Evolutionary conservation across 2,888 invertebrate species (phyloP).

Genomic region (Drosophila sordidula): DNA sequence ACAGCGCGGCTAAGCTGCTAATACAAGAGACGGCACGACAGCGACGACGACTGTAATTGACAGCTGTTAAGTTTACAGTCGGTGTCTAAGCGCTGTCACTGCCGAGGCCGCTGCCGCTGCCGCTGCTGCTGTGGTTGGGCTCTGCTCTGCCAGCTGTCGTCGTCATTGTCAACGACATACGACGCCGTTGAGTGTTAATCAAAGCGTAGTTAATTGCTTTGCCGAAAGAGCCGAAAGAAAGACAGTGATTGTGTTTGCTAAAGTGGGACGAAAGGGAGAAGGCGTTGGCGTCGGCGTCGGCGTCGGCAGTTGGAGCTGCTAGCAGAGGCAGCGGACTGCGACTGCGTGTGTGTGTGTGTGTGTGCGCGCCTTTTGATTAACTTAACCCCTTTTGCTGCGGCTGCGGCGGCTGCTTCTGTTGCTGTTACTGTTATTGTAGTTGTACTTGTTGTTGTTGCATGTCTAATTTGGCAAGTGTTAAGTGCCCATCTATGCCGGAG

Average conservation of each 20-base stretch:
- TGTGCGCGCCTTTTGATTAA: slow-evolving; percentile 59
- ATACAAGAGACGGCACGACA: slow-evolving; percentile 22
- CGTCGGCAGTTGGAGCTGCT: neutral
- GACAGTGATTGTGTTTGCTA: slow-evolving; percentile 65
- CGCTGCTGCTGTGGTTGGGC: slow-evolving; percentile 20
- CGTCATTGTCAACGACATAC: slow-evolving; percentile 69
- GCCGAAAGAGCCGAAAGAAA: slow-evolving; percentile 72
- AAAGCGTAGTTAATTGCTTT: slow-evolving; percentile 82
- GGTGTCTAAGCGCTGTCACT: slow-evolving; percentile 44
- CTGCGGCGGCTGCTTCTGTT: slow-evolving; percentile 20
- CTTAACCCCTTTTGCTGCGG: slow-evolving; percentile 56
- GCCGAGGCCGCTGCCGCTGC: slow-evolving; percentile 3
- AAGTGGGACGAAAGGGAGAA: neutral
- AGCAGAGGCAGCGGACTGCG: neutral
- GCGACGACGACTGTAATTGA: slow-evolving; percentile 68
- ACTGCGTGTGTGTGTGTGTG: slow-evolving; percentile 10
- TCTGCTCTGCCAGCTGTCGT: slow-evolving; percentile 65
- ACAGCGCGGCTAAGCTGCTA: slow-evolving; percentile 44
- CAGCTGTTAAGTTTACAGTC: slow-evolving; percentile 75
- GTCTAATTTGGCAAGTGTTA: slow-evolving; percentile 78
- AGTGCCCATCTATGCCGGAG: slow-evolving; percentile 32
- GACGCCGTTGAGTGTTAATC: slow-evolving; percentile 76
- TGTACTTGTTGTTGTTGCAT: slow-evolving; percentile 57
- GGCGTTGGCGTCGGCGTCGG: slow-evolving; percentile 11
- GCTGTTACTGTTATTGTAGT: slow-evolving; percentile 18